Evolutionary conservation across 2,113 vertebrate genomes (phyloP).

Genomic region (human (Homo sapiens)): GRCh38 chr6:53025501-53026000

Average conservation of each 20-base stretch:
- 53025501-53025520: neutral
- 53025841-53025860: neutral
- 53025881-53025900: neutral
- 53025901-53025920: neutral
- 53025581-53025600: neutral
- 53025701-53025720: neutral
- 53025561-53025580: neutral
- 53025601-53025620: neutral
- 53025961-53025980: neutral
- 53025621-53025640: neutral
- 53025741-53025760: neutral
- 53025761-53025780: neutral
- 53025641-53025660: neutral
- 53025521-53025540: neutral
- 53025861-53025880: slow-evolving; percentile 22
- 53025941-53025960: neutral
- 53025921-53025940: slow-evolving; percentile 6
- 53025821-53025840: neutral
- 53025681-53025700: neutral
- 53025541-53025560: neutral
- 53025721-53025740: neutral
- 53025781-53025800: neutral
- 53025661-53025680: neutral
- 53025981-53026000: neutral
- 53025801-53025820: neutral